Percentiles rank a stretch among this genome's conserved stretches.
Evolutionary conservation across 2,888 invertebrate species (phyloP).

Genomic region (Pachydiplax longipennis): DNA sequence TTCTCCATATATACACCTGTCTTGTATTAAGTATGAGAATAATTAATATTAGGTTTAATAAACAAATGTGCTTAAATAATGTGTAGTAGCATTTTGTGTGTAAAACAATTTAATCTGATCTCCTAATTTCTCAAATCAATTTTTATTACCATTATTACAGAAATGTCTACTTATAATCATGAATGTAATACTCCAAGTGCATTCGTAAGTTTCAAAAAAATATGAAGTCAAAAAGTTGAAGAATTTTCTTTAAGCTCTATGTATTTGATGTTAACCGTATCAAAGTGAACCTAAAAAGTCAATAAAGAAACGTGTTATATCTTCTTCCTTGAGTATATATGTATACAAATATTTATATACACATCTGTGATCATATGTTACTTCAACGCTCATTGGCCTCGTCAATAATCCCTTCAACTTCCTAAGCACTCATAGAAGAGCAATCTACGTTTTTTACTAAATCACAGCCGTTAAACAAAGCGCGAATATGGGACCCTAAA

Average conservation of each 20-base stretch:
- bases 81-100: conserved; percentile 44
- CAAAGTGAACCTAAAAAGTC: conserved; percentile 41
- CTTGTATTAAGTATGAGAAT: conserved; percentile 43
- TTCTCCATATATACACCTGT: conserved; percentile 44
- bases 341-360: neutral
- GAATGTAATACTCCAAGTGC: conserved; percentile 36
- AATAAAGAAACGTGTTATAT: conserved; percentile 44
- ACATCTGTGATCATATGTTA: neutral
- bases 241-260: conserved; percentile 32
- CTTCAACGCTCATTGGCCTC: neutral
- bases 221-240: conserved; percentile 16
- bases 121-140: conserved; percentile 44
- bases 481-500: conserved; percentile 28
- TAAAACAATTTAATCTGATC: conserved; percentile 43
- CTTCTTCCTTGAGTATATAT: conserved; percentile 39
- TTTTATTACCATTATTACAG: conserved; percentile 40
- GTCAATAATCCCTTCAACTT: conserved; percentile 12
- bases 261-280: conserved; percentile 45
- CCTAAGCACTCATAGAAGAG: conserved; percentile 20
- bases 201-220: conserved; percentile 11
- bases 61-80: conserved; percentile 44
- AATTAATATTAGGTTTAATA: conserved; percentile 44
- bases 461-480: conserved; percentile 26
- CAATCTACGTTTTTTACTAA: neutral
- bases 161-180: conserved; percentile 41